Conservation (phyloP, 2,888 invertebrate genomes). For the Malthinus flaveolus region DNA sequence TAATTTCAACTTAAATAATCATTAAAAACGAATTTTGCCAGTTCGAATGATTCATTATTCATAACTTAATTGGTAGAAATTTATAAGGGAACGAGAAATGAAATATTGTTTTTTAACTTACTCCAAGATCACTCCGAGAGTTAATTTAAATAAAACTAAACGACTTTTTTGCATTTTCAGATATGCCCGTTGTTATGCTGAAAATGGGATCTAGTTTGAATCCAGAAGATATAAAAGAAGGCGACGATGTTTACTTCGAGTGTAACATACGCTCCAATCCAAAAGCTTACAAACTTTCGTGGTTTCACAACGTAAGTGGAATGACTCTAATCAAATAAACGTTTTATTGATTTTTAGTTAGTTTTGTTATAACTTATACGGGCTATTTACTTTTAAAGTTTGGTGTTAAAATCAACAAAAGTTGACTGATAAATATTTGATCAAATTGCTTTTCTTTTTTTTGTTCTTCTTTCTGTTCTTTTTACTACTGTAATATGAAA, state of each 20-base stretch:
- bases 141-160: too few species aligned
- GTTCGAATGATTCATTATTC: too few species aligned
- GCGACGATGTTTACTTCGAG: conserved; percentile 88
- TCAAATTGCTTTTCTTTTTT: neutral
- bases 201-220: conserved; percentile 84
- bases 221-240: conserved; percentile 86
- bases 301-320: conserved; percentile 84
- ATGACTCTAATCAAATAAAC: conserved; percentile 12
- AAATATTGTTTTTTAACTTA: too few species aligned
- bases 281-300: conserved; percentile 79
- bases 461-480: conserved; percentile 31
- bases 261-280: conserved; percentile 85
- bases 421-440: too few species aligned
- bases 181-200: conserved; percentile 77
- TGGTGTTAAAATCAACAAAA: neutral
- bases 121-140: too few species aligned
- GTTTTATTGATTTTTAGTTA: conserved; percentile 10
- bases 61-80: too few species aligned
- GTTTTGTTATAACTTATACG: conserved; percentile 4
- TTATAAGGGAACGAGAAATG: too few species aligned
- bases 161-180: conserved; percentile 56
- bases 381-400: conserved; percentile 2
- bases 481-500: too few species aligned
- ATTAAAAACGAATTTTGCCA: too few species aligned
- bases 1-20: too few species aligned